These are phyloP conservation scores for Frankliniella intonsa DNA, from an alignment of 2,888 invertebrate species.

Conservation along the genomic window DNA sequence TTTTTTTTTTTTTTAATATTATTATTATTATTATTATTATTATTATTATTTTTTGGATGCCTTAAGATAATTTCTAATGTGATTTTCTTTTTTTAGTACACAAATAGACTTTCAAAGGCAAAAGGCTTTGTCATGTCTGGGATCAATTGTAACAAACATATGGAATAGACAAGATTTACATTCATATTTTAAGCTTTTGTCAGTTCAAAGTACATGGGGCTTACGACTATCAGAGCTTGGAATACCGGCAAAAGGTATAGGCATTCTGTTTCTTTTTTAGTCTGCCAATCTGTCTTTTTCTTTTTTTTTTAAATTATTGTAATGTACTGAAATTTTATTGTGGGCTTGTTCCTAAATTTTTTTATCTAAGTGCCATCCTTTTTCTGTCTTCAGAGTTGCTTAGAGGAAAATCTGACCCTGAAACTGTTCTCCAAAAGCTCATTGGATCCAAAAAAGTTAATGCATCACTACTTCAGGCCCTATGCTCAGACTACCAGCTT, in stretches of 20 bases:
- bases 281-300: background rate
- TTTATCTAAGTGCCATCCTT: no score
- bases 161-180: background rate
- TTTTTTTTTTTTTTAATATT: no score
- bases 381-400: background rate
- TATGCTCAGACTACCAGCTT: background rate
- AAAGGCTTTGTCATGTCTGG: background rate
- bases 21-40: no score
- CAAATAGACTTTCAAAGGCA: background rate
- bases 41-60: no score
- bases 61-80: background rate
- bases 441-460: background rate
- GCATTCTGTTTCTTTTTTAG: background rate
- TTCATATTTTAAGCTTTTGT: background rate
- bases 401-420: background rate
- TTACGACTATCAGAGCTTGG: constrained; percentile 2
- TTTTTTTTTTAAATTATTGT: background rate
- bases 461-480: background rate
- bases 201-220: constrained; percentile 6
- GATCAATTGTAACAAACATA: background rate
- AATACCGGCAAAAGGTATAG: background rate
- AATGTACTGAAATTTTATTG: background rate
- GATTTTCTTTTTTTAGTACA: background rate
- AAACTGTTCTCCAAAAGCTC: background rate
- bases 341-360: no score